phyloP scores from a whole-genome alignment of 2,113 vertebrate species.

The Nicator chloris region DNA sequence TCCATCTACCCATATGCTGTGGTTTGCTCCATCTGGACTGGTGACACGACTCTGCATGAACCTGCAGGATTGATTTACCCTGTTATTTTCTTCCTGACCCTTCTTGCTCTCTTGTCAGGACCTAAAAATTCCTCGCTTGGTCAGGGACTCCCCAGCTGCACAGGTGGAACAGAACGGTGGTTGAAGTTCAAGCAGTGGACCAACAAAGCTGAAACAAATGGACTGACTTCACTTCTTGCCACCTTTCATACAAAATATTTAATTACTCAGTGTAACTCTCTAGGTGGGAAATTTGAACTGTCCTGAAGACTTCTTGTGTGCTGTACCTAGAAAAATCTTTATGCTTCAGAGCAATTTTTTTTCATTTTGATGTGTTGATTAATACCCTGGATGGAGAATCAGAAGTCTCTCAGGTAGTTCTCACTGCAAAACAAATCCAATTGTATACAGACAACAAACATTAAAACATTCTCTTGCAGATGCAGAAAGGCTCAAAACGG shows the following conservation, averaged over 20 bases:
- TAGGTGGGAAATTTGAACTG: background rate
- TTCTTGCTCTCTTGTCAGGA: background rate
- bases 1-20: background rate
- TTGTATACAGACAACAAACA: background rate
- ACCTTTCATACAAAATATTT: background rate
- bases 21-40: background rate
- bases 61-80: background rate
- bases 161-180: too few species aligned
- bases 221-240: background rate
- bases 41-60: background rate
- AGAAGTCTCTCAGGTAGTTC: background rate
- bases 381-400: background rate
- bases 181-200: background rate
- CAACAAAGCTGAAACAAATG: background rate
- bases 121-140: background rate
- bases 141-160: background rate
- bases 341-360: background rate
- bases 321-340: background rate
- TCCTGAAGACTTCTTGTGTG: background rate
- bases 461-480: background rate
- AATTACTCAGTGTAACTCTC: background rate
- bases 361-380: background rate
- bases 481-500: background rate
- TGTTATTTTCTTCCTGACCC: background rate
- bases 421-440: background rate